Evolutionary conservation across 2,888 invertebrate species (phyloP).

Genomic region (Drosophila mettleri): DNA sequence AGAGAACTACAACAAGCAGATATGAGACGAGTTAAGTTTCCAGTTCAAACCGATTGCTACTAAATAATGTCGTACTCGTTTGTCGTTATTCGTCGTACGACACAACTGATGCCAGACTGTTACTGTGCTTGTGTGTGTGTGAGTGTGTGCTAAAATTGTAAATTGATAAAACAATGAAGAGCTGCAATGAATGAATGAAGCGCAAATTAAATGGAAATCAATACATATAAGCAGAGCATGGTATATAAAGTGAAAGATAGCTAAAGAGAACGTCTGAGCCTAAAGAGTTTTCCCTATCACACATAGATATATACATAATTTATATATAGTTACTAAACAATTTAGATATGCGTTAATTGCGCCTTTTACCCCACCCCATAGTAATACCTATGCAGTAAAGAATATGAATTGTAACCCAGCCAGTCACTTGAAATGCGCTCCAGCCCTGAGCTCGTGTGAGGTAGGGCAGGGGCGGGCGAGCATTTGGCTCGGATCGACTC

Average conservation of each 20-base stretch:
- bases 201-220: constrained; percentile 76
- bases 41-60: constrained; percentile 73
- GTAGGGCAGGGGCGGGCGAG: not conserved
- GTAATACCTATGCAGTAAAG: constrained; percentile 19
- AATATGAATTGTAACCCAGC: constrained; percentile 48
- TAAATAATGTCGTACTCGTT: constrained; percentile 54
- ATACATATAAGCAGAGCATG: constrained; percentile 41
- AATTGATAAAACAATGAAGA: constrained; percentile 73
- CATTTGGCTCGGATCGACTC: not conserved
- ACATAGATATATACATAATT: not conserved
- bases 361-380: not conserved
- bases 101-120: constrained; percentile 27
- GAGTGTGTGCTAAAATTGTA: constrained; percentile 73
- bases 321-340: not conserved
- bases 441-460: constrained; percentile 50
- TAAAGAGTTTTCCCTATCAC: not conserved
- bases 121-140: constrained; percentile 11
- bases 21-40: constrained; percentile 53
- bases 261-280: not conserved
- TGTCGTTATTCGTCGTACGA: constrained; percentile 25
- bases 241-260: constrained; percentile 8
- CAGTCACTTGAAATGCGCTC: constrained; percentile 25
- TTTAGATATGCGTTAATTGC: not conserved
- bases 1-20: constrained; percentile 5
- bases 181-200: constrained; percentile 72